A percentile compares a stretch with the other conserved stretches of the same genome.
Conservation (phyloP, 2,113 vertebrate genomes). For the Hyperoodon ampullatus region DNA sequence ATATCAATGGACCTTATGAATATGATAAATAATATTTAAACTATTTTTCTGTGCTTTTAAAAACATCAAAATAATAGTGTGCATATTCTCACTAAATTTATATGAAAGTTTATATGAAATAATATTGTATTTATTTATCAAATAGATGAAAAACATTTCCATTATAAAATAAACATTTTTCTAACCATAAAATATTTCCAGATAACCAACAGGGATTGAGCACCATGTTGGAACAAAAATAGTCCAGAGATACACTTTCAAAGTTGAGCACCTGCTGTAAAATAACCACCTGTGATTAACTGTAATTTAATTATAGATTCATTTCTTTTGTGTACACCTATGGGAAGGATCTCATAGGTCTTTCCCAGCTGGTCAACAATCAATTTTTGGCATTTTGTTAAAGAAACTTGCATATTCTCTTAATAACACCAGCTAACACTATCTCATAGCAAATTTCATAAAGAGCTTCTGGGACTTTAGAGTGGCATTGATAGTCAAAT, state of each 20-base stretch:
- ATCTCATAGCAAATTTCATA: slow-evolving; percentile 68
- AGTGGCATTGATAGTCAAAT: slow-evolving; percentile 68
- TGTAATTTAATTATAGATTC: slow-evolving; percentile 89
- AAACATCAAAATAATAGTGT: background rate
- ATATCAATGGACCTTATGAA: background rate
- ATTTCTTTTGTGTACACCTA: slow-evolving; percentile 84
- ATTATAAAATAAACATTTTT: slow-evolving; percentile 50
- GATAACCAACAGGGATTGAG: slow-evolving; percentile 76
- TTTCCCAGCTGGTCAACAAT: slow-evolving; percentile 83
- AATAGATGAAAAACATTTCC: slow-evolving; percentile 66
- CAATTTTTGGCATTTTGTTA: slow-evolving; percentile 84
- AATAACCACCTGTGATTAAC: slow-evolving; percentile 89
- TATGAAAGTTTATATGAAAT: slow-evolving; percentile 40
- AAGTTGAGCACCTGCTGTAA: slow-evolving; percentile 87
- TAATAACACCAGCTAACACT: slow-evolving; percentile 82
- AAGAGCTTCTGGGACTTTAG: slow-evolving; percentile 79
- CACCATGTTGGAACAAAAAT: slow-evolving; percentile 83
- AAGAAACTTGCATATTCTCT: slow-evolving; percentile 81
- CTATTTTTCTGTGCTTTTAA: slow-evolving; percentile 5
- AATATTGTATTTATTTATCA: slow-evolving; percentile 40
- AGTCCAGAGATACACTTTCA: slow-evolving; percentile 81
- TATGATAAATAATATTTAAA: slow-evolving; percentile 18
- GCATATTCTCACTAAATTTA: background rate
- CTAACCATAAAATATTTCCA: slow-evolving; percentile 75
- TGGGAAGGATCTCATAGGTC: slow-evolving; percentile 82